Base-by-base conservation (phyloP, 2,888 invertebrate species). In the Synergus itoensis region DNA sequence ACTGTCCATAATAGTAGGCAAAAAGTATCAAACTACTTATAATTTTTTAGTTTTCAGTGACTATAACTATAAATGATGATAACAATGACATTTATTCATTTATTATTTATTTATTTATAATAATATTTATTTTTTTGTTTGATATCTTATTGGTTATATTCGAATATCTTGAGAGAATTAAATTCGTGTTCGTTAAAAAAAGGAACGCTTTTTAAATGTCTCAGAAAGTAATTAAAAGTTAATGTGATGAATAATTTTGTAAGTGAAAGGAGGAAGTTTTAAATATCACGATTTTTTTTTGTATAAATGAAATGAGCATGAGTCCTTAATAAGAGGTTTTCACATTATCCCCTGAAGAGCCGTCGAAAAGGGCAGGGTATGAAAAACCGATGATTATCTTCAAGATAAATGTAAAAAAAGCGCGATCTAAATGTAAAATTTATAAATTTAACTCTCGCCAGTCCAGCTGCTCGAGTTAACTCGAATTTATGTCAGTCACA, bases 301-400 rank as follows among this genome's bases (percentile, higher is more conserved):
- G 43, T 67, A 67, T 43, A 14, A 28, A 28, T 28, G 3, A 45
- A 67, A 43, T 21, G 43, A 21, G 18, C 21, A 43, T 21, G 18
- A 21, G 12, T 12, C 12, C 21, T 67, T 21, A 45, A 67, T 21
- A 43, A 45, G 5, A 67, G 8, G 21, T 18, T 41, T 21, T 18
- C 11, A 65, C 14, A 18, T 21, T 60, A 60, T 21, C 11, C 21
- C 5, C 5, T 28, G 45, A 14, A 43, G 18, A 2, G 43, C 43
- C 43, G 7, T 14, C 12, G n/a, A 67, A 43, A 67, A 18, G 43
- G 43, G 11, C 18, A 65, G 12, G 21, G 18, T 67, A 21, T 12
- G 81, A 83, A 84, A 85, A 82, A 79, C 78, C 79, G 87, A 86
- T 84, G 79, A 78, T 79, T 87, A 87, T 87, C 84, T 84, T 62